A percentile compares a stretch with the other conserved stretches of the same genome.
These are phyloP conservation scores for Antheraea yamamai DNA, from an alignment of 2,888 invertebrate species.

Conservation along the genomic window DNA sequence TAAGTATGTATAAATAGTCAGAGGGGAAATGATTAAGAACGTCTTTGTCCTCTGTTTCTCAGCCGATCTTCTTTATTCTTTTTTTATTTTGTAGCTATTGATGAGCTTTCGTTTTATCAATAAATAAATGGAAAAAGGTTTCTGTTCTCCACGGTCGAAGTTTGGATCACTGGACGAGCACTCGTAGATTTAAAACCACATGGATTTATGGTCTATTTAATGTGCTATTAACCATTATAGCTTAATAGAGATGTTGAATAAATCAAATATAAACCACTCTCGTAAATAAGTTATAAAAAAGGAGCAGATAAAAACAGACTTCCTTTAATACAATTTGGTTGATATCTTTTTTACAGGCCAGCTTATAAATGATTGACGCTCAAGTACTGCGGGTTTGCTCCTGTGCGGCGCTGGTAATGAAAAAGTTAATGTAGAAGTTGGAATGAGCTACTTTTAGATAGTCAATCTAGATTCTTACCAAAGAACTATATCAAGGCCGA, in stretches of 20 bases:
- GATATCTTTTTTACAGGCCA: slow-evolving; percentile 8
- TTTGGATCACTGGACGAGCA: too few species aligned
- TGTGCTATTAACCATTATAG: neutral
- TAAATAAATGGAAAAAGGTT: too few species aligned
- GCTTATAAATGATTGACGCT: slow-evolving; percentile 11
- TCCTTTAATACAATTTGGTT: slow-evolving; percentile 6
- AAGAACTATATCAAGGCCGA: neutral
- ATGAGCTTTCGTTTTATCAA: too few species aligned
- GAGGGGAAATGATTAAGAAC: too few species aligned
- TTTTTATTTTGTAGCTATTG: too few species aligned
- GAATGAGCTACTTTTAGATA: neutral
- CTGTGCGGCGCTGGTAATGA: slow-evolving; percentile 1
- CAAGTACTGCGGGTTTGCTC: neutral
- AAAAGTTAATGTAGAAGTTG: slow-evolving; percentile 10
- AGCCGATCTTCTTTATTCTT: too few species aligned
- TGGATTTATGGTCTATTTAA: neutral
- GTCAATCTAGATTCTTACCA: neutral
- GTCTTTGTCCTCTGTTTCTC: too few species aligned
- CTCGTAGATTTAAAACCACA: too few species aligned
- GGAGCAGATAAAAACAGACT: neutral
- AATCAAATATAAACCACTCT: slow-evolving; percentile 4
- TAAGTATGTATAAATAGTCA: too few species aligned
- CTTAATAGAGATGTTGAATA: neutral
- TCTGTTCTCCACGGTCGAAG: too few species aligned
- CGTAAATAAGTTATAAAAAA: slow-evolving; percentile 6